phyloP scores from a whole-genome alignment of 2,113 vertebrate genomes.

The Fukomys damarensis region DNA sequence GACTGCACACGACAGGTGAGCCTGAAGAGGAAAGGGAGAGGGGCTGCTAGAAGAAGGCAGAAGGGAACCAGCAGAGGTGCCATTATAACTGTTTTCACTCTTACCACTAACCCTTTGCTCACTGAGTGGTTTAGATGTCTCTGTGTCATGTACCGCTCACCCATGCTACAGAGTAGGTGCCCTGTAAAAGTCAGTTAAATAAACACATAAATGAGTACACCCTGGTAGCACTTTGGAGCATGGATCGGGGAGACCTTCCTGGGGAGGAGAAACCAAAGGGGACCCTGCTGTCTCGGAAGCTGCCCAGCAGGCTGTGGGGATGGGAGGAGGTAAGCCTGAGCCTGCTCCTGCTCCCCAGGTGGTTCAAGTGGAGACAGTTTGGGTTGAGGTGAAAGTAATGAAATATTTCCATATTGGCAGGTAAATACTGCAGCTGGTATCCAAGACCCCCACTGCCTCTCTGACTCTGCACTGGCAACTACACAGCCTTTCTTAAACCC shows the following conservation, averaged over 20 bases:
- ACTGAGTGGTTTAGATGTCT: background rate
- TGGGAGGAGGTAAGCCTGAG: background rate
- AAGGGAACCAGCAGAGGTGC: background rate
- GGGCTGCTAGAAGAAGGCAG: background rate
- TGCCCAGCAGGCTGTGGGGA: background rate
- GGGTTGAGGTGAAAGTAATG: background rate
- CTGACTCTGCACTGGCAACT: background rate
- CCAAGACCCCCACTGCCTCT: background rate
- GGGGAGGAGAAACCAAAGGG: background rate
- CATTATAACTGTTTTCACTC: rapidly evolving
- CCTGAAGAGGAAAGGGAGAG: background rate
- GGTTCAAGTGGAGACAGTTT: background rate
- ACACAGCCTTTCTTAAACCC: background rate
- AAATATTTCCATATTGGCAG: background rate
- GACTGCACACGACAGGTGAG: background rate
- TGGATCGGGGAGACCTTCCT: background rate
- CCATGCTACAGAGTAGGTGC: background rate
- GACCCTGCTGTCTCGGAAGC: background rate
- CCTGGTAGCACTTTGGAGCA: background rate
- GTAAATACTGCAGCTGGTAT: background rate
- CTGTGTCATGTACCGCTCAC: background rate
- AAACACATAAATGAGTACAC: background rate
- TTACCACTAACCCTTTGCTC: background rate
- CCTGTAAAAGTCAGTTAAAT: background rate
- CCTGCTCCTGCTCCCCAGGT: no score